Conservation (phyloP, 2,888 invertebrate genomes). For the Drosophila ezoana region DNA sequence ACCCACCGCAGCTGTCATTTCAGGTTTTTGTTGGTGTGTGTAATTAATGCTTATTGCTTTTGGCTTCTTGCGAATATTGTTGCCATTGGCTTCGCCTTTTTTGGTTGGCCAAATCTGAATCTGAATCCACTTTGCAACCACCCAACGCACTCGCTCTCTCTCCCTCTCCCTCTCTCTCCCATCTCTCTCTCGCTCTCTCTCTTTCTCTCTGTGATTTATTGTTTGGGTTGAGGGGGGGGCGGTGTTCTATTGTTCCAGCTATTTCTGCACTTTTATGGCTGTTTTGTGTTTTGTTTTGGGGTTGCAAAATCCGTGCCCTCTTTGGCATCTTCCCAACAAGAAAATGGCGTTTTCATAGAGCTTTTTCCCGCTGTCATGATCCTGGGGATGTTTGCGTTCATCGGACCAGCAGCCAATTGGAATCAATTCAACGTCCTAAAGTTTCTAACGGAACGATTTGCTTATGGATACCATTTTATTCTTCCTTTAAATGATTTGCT, state of each 20-base stretch:
- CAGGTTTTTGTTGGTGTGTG: conserved; percentile 22
- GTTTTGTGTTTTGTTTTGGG: conserved; percentile 6
- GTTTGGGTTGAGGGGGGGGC: background rate
- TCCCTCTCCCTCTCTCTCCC: too few relatives aligned
- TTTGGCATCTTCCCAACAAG: conserved; percentile 11
- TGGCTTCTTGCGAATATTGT: conserved; percentile 48
- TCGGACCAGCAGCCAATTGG: conserved; percentile 23
- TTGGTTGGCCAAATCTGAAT: conserved; percentile 49
- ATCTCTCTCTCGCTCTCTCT: too few relatives aligned
- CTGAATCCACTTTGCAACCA: conserved; percentile 22
- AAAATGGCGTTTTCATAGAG: conserved; percentile 24
- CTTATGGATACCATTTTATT: too few relatives aligned
- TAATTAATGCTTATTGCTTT: conserved; percentile 62
- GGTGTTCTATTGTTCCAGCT: conserved; percentile 17
- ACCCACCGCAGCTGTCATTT: conserved; percentile 29
- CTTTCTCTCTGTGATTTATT: background rate
- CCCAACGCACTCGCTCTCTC: conserved; percentile 17
- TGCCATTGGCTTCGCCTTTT: conserved; percentile 21
- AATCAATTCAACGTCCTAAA: background rate
- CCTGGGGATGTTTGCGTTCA: conserved; percentile 22
- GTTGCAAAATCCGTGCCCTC: conserved; percentile 22
- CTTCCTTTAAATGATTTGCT: too few relatives aligned
- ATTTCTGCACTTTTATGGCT: conserved; percentile 22
- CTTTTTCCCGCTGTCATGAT: background rate
- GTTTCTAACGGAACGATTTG: too few relatives aligned